A percentile compares a stretch with the other conserved stretches of the same genome.
These are phyloP conservation scores for Donacobius atricapilla DNA, from an alignment of 2,113 vertebrate species.

Conservation along the genomic window DNA sequence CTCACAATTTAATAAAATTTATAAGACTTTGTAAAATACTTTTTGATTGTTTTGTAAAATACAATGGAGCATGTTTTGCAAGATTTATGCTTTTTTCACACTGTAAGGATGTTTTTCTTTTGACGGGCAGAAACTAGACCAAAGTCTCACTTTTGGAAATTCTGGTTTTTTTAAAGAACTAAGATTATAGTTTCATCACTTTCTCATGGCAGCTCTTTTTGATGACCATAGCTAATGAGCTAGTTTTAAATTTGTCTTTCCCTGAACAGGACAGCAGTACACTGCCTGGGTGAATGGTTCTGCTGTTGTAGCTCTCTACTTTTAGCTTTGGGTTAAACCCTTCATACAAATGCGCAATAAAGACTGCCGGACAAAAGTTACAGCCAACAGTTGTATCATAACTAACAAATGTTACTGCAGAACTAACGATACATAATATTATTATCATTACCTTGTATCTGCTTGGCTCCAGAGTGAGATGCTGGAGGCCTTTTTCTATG, in stretches of 20 bases:
- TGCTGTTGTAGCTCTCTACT: neutral
- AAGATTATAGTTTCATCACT: neutral
- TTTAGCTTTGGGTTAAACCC: neutral
- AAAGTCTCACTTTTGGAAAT: neutral
- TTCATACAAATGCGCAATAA: neutral
- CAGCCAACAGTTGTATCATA: neutral
- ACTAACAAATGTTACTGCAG: neutral
- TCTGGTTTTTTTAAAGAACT: neutral
- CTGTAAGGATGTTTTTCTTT: neutral
- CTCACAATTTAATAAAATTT: neutral
- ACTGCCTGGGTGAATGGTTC: neutral
- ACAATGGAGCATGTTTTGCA: neutral
- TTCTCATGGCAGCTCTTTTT: neutral
- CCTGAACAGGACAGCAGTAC: neutral
- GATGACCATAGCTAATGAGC: neutral
- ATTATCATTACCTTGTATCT: constrained; percentile 49
- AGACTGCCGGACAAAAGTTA: neutral
- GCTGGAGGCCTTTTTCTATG: constrained; percentile 18
- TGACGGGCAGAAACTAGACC: neutral
- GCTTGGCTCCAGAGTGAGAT: neutral
- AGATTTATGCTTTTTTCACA: neutral
- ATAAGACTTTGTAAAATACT: neutral
- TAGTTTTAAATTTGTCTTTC: neutral
- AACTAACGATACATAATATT: neutral
- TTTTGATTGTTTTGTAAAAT: neutral